Conservation (phyloP, 2,797 vertebrate genomes). For the Heterohyrax brucei region DNA sequence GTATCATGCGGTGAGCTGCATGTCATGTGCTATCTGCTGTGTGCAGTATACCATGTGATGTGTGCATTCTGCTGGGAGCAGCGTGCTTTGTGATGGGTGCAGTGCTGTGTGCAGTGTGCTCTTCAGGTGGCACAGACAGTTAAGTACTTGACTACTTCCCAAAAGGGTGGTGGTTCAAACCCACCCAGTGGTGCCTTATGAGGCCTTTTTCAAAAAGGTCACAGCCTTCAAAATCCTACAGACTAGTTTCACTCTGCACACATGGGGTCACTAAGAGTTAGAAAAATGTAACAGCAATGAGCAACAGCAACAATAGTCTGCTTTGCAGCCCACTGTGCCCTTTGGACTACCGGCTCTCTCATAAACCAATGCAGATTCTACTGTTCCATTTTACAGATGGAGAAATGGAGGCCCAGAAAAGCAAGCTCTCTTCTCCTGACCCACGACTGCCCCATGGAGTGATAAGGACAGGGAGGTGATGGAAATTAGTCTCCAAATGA, state of each 20-base stretch:
- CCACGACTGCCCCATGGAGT: not conserved
- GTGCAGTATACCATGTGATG: too few relatives aligned
- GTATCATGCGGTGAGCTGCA: too few relatives aligned
- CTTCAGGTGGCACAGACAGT: not conserved
- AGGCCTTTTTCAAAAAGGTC: not conserved
- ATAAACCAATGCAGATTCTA: not conserved
- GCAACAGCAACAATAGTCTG: not conserved
- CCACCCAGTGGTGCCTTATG: not conserved
- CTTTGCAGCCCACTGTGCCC: not conserved
- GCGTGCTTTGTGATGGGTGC: not conserved
- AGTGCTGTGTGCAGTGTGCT: not conserved
- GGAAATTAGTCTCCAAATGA: conserved; percentile 11
- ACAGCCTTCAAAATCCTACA: not conserved
- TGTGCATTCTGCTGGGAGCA: too few relatives aligned
- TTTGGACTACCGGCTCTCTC: not conserved
- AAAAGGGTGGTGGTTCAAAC: not conserved
- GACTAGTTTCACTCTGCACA: not conserved
- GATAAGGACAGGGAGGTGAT: not conserved
- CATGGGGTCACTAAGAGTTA: not conserved
- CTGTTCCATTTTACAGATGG: not conserved
- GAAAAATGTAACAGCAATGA: not conserved
- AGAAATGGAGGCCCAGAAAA: conserved; percentile 37
- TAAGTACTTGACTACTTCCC: not conserved
- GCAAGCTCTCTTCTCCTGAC: not conserved
- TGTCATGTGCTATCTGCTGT: too few relatives aligned